A percentile compares a stretch with the other conserved stretches of the same genome.
Conservation (phyloP, 2,888 invertebrate species). For the Creontiades dilutus region DNA sequence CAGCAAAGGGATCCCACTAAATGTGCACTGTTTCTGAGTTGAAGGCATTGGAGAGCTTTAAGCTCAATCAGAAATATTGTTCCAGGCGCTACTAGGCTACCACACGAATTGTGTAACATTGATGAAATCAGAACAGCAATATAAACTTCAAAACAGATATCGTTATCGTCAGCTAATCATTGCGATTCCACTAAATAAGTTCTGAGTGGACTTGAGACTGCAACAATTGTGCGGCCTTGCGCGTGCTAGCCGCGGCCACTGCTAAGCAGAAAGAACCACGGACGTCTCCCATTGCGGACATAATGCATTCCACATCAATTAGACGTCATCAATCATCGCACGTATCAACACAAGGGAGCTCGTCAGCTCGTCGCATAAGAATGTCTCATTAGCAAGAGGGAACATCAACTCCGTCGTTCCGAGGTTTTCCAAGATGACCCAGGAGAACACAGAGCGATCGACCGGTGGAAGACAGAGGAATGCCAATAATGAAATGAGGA, state of each 20-base stretch:
- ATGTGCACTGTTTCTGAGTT: no score
- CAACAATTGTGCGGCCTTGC: constrained; percentile 19
- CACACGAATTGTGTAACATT: no score
- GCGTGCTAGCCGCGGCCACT: not conserved
- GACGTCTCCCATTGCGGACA: not conserved
- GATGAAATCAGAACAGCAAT: no score
- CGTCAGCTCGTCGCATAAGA: constrained; percentile 18
- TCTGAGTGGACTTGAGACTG: constrained; percentile 14
- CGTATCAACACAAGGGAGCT: constrained; percentile 1
- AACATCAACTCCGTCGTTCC: constrained; percentile 5
- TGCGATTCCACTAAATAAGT: not conserved
- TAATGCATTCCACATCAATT: constrained; percentile 14
- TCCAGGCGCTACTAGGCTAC: no score
- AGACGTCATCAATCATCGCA: constrained; percentile 27
- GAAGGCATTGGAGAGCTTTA: no score
- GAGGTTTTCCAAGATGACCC: not conserved
- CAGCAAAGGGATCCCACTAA: no score
- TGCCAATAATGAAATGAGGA: not conserved
- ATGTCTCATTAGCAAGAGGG: not conserved
- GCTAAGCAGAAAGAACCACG: constrained; percentile 25
- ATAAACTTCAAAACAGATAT: no score
- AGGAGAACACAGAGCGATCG: not conserved
- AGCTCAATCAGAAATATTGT: no score
- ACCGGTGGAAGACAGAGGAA: not conserved
- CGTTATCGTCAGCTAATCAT: not conserved